Evolutionary conservation across 2,888 invertebrate genomes (phyloP), one percentile per base, ranked within the genome.

Genomic region (Chironomus riparius): DNA sequence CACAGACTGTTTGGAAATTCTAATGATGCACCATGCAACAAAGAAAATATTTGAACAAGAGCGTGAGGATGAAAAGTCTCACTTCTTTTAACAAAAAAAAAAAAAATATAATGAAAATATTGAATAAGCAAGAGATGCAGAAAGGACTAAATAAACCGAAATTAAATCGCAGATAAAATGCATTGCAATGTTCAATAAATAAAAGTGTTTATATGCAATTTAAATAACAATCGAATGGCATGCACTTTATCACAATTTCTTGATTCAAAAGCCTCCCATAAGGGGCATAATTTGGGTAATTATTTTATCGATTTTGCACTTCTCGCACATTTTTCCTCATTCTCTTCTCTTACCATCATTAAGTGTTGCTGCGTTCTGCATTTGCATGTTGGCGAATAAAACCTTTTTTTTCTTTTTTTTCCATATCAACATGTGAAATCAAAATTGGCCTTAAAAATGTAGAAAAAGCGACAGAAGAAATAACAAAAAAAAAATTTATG

Each of bases 401-500:
- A 15, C 2, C 1, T 56, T 15, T 10, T 15, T 15, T 15, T 15
- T n/a, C 1, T n/a, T 56, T 56, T 56, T 7, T 38, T 7, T 1
- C n/a, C 10, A 62, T 72, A 72, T 72, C 62, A 62, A 38, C 72
- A 72, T 72, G 72, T 21, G 72, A 72, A 72, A 72, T 72, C 72
- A 61, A 56, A 56, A 56, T 56, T 18, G 56, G 15, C n/a, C 56
- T 15, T 56, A 15, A 15, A 15, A 56, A 15, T 56, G 56, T 18
- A 56, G n/a, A 18, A 4, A 18, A 56, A 18, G 18, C 18, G 56
- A 38, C 69, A 69, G 24, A 15, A 38, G 47, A 24, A 69, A 69
- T 15, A 21, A 4, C 18, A n/a, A n/a, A n/a, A n/a, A n/a, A 24
- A 22, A 65, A 65, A 18, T 18, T 65, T 65, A 18, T 15, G 18